Base-by-base conservation (phyloP, 2,113 vertebrate species). In the Serilophus lunatus region DNA sequence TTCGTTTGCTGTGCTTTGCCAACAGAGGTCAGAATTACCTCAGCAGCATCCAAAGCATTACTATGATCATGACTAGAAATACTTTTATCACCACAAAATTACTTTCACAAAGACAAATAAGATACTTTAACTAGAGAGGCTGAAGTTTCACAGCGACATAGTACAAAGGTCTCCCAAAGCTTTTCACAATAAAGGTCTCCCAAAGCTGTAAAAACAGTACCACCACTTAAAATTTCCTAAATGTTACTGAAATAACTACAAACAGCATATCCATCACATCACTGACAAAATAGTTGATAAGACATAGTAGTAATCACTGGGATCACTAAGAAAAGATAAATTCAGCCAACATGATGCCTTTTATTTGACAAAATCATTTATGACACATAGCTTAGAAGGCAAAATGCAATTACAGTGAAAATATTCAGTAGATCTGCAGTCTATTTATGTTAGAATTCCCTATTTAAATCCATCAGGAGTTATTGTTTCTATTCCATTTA, bases 1-100 rank as follows among this genome's bases (percentile, higher is more conserved):
- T 96, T 94, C 64, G 53, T 83, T 92, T 95, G 79, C 95, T 88
- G 57, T 88, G 64, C 60, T 94, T 96, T 95, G 88, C 93, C 93
- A 94, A 97, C 79, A 96, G 95, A 92, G 93, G 92, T 93, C 95
- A 96, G 90, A 94, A 90, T 88, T 90, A 96, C 71, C 64, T 88
- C 75, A 92, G 64, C n/a, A 88, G 86, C 92, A 96, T 80, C 76
- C 44, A 86, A 83, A 90, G 49, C 47, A 36, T 71, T 86, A 47
- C 35, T 93, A 36, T n/a, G 47, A 88, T 54, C 63, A 47, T 40
- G 22, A 78, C 2, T 47, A 53, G 33, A 82, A 92, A 65, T 57
- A 81, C 40, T 78, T 78, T 56, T 29, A 83, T 56, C 25, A 86
- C 35, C 36, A 88, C 23, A 83, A 86, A 71, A 83, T 56, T 75